Evolutionary conservation across 2,797 vertebrate genomes (phyloP), one percentile per base, ranked within the genome.

Genomic region (Sciaenops ocellatus): DNA sequence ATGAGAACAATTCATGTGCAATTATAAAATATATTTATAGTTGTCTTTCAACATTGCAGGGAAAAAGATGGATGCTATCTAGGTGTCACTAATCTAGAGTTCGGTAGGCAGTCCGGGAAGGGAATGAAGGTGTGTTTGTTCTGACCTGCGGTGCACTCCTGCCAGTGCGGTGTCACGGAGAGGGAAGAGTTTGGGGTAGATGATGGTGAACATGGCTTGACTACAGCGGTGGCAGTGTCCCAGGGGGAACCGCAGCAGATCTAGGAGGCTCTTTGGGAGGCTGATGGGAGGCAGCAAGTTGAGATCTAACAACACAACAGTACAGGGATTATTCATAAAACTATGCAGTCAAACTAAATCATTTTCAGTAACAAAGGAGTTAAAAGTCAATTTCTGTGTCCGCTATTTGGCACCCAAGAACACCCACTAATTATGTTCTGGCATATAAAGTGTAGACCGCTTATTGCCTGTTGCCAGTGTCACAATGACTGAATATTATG

Each of bases 211-310:
- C 98, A 99, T 99, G 83, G 97, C 95, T 91, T 98, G 97, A 79
- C 97, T 97, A 88, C 98, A 99, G 59, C 96, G 97, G 90, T 99
- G 98, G 88, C 98, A 99, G 88, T 99, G 98, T 65, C 98, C 98
- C 89, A 99, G 85, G 4, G 98, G 98, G 92, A 96, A 98, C 78
- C 93, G 95, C 79, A 99, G 89, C 84, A 98, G 93, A 83, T 99
- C 96, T 92, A 97, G 89, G 56, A 99, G 96, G 85, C 96, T 98
- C 95, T 92, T 97, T 82, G 98, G 98, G 85, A 99, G 94, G 0
- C 95, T 93, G 92, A 96, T 90, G 30, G 96, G 94, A 76, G 97
- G 96, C 89, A 96, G 91, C 83, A 95, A 85, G 89, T 90, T 95
- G 70, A 96, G 85, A 85, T 96, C 98, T 99, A 85, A 56, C 70